A percentile compares a stretch with the other conserved stretches of the same genome.
Conservation (phyloP, 2,797 vertebrate species). For the Rallus crepitans region DNA sequence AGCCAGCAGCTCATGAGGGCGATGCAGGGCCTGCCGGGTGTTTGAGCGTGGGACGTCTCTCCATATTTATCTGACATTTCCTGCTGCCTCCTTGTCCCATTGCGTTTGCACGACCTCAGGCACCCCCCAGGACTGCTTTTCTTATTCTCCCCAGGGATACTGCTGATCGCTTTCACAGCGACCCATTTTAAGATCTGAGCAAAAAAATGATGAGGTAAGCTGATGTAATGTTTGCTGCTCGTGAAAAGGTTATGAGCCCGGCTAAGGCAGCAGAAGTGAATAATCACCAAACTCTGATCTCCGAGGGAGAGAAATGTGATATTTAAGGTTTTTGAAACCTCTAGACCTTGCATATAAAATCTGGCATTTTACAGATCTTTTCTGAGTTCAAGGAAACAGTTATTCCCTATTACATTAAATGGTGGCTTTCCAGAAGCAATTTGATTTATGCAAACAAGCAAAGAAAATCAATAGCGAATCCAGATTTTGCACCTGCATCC, state of each 20-base stretch:
- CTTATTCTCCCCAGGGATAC: not conserved
- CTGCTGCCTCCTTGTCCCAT: not conserved
- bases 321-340: constrained; percentile 4
- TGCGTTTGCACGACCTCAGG: not conserved
- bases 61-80: not conserved
- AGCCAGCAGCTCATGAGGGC: fast-evolving
- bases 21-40: not conserved
- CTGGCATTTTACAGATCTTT: not conserved
- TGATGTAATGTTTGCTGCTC: not conserved
- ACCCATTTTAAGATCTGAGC: not conserved
- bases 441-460: not conserved
- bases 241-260: not conserved
- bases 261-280: not conserved
- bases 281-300: not conserved
- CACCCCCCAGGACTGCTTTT: not conserved
- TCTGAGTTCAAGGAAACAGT: not conserved
- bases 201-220: not conserved
- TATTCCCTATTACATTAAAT: not conserved
- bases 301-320: not conserved
- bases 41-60: not conserved
- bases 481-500: not conserved
- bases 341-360: not conserved
- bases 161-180: not conserved
- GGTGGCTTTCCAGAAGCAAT: not conserved
- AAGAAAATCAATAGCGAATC: constrained; percentile 5